A percentile compares a stretch with the other conserved stretches of the same genome.
Evolutionary conservation across 2,888 invertebrate species (phyloP).

Genomic region (Hyposoter dolosus): DNA sequence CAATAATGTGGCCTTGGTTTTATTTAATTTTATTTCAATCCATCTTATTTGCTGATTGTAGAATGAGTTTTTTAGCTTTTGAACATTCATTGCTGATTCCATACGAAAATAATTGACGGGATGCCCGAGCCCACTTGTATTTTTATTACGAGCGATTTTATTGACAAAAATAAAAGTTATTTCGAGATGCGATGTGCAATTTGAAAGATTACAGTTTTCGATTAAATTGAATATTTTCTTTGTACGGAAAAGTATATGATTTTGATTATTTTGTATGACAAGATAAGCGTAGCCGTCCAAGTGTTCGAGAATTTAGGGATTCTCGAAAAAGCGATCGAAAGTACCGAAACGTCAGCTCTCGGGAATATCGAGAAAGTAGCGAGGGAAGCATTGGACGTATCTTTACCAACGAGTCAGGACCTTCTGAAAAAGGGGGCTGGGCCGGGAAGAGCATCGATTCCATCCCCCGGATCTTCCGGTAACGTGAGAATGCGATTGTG

Average conservation of each 20-base stretch:
- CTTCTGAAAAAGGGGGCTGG: constrained; percentile 80
- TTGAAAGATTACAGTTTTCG: not conserved
- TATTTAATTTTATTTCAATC: not conserved
- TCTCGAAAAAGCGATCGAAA: constrained; percentile 85
- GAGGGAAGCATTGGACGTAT: constrained; percentile 85
- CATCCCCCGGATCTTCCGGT: constrained; percentile 86
- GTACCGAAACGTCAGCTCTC: constrained; percentile 84
- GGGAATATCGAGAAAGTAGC: constrained; percentile 85
- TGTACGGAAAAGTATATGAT: not conserved
- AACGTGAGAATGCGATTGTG: constrained; percentile 90
- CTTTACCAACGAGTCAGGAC: constrained; percentile 80
- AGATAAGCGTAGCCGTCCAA: constrained; percentile 88
- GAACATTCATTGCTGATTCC: too few relatives aligned
- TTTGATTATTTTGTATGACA: constrained; percentile 66
- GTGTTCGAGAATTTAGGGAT: constrained; percentile 87
- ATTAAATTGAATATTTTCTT: not conserved
- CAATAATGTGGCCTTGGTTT: not conserved
- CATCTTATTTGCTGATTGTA: too few relatives aligned
- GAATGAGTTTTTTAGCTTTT: too few relatives aligned
- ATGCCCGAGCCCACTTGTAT: too few relatives aligned
- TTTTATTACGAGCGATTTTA: not conserved
- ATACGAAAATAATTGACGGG: too few relatives aligned
- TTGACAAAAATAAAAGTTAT: not conserved
- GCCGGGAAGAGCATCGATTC: constrained; percentile 87
- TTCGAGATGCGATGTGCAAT: not conserved